phyloP scores from a whole-genome alignment of 2,888 invertebrate genomes.

The Anarsia innoxiella region DNA sequence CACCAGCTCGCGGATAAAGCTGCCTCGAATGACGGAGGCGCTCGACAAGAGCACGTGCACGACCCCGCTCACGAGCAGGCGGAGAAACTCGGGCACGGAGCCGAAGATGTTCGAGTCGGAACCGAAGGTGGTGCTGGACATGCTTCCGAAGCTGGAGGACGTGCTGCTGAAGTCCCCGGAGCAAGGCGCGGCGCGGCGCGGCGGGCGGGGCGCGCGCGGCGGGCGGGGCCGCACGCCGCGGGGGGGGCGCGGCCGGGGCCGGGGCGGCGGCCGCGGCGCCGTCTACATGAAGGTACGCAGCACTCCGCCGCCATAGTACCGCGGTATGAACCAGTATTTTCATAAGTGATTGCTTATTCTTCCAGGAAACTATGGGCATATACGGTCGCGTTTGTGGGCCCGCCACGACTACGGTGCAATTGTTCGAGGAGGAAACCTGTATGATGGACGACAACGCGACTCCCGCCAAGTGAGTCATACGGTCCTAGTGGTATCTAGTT shows the following conservation, averaged over 20 bases:
- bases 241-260: conserved; percentile 20
- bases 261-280: conserved; percentile 34
- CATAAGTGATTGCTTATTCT: too few species aligned
- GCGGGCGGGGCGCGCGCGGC: conserved; percentile 22
- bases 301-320: too few species aligned
- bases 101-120: conserved; percentile 36
- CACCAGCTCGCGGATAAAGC: conserved; percentile 60
- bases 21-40: conserved; percentile 66
- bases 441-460: conserved; percentile 82
- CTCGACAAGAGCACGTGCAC: conserved; percentile 50
- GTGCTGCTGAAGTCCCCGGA: conserved; percentile 18
- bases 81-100: conserved; percentile 28
- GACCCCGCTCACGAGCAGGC: conserved; percentile 50
- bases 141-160: conserved; percentile 20
- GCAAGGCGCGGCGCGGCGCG: background rate
- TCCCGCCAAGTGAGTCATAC: conserved; percentile 60
- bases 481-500: too few species aligned
- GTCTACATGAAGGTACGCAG: conserved; percentile 40
- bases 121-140: conserved; percentile 32
- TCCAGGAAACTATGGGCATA: conserved; percentile 67
- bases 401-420: conserved; percentile 70
- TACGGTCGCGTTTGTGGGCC: conserved; percentile 68
- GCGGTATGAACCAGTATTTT: conserved; percentile 39
- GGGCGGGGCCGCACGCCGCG: conserved; percentile 19
- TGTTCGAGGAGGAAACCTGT: conserved; percentile 83